Evolutionary conservation across 2,888 invertebrate genomes (phyloP).

Genomic region (Drosophila borealis): DNA sequence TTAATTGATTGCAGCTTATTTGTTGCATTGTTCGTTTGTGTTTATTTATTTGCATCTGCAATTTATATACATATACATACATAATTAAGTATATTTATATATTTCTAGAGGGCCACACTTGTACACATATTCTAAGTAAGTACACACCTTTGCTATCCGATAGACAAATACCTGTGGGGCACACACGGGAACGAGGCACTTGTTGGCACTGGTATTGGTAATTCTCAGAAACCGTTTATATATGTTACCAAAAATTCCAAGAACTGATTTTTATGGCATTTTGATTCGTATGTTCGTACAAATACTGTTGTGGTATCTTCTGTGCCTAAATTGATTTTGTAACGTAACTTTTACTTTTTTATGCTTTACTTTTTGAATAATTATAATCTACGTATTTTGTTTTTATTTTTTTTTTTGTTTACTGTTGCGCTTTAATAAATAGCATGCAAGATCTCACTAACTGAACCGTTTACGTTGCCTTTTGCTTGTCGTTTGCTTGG

Average conservation of each 20-base stretch:
- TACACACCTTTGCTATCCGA: conserved; percentile 57
- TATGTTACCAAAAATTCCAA: conserved; percentile 70
- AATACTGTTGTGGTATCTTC: conserved; percentile 8
- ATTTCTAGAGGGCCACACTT: conserved; percentile 30
- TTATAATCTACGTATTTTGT: conserved; percentile 19
- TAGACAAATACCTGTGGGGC: conserved; percentile 50
- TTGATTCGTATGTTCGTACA: conserved; percentile 44
- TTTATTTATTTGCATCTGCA: conserved; percentile 27
- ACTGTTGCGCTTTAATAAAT: conserved; percentile 35
- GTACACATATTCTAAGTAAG: conserved; percentile 22
- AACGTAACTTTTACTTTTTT: neutral
- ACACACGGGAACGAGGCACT: conserved; percentile 52
- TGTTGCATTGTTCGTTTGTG: conserved; percentile 11
- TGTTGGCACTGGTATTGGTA: conserved; percentile 77
- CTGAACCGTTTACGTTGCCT: conserved; percentile 43
- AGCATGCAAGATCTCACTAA: conserved; percentile 35
- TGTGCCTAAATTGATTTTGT: neutral
- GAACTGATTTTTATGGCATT: conserved; percentile 73
- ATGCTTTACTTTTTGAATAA: conserved; percentile 4
- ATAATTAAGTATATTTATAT: conserved; percentile 6
- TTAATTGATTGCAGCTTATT: neutral
- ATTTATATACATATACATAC: conserved; percentile 4
- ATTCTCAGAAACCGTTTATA: conserved; percentile 75
- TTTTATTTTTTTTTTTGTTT: conserved; percentile 29
- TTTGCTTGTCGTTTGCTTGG: conserved; percentile 40